Percentiles rank a stretch among this genome's conserved stretches.
Evolutionary conservation across 2,888 invertebrate species (phyloP).

Genomic region (Endotricha flammealis): DNA sequence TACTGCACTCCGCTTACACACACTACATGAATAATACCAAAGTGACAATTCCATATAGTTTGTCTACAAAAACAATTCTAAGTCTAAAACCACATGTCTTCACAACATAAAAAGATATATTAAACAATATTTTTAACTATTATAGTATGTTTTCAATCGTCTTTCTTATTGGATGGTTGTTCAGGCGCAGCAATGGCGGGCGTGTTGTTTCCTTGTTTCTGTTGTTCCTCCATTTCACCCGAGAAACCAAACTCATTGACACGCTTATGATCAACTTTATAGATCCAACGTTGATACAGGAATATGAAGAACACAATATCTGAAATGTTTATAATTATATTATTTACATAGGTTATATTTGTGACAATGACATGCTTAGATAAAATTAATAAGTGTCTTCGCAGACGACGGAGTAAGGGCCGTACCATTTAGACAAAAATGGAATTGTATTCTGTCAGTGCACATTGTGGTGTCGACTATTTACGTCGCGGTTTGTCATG

Average conservation of each 20-base stretch:
- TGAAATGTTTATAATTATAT: conserved; percentile 43
- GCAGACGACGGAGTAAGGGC: no score
- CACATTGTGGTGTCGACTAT: no score
- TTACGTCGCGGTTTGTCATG: no score
- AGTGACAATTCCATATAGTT: background rate
- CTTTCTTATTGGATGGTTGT: conserved; percentile 58
- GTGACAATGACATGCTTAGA: conserved; percentile 1
- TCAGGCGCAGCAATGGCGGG: conserved; percentile 53
- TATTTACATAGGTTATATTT: conserved; percentile 12
- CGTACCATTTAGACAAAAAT: no score
- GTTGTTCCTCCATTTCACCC: conserved; percentile 89
- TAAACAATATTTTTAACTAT: conserved; percentile 9
- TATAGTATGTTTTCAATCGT: conserved; percentile 44
- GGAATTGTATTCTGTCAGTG: no score
- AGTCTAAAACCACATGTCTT: conserved; percentile 1
- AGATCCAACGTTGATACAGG: conserved; percentile 99
- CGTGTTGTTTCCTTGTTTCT: conserved; percentile 48
- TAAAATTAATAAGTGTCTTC: no score
- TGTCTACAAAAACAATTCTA: conserved; percentile 4
- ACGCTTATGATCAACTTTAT: conserved; percentile 95
- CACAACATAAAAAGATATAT: conserved; percentile 4
- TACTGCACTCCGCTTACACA: no score
- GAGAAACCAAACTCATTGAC: conserved; percentile 99
- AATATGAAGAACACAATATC: conserved; percentile 99
- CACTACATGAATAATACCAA: background rate